phyloP scores from a whole-genome alignment of 2,797 vertebrate species.

The Pempheris klunzingeri region DNA sequence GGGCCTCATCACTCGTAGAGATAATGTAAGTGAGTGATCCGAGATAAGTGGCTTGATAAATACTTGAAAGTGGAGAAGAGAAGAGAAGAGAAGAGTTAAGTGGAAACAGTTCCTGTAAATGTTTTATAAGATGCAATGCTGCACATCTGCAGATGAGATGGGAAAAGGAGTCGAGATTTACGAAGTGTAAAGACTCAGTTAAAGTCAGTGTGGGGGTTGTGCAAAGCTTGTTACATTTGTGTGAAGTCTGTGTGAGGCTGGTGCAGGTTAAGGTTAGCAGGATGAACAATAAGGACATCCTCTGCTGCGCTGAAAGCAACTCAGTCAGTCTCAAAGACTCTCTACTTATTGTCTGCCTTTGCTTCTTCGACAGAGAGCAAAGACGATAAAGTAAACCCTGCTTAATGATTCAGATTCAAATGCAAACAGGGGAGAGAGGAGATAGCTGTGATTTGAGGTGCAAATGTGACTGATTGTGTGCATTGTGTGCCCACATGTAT shows the following conservation, averaged over 20 bases:
- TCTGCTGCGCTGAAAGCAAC: constrained; percentile 21
- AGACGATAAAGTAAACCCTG: constrained; percentile 10
- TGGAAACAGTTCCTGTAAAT: constrained; percentile 43
- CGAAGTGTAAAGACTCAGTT: constrained; percentile 39
- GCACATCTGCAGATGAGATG: constrained; percentile 31
- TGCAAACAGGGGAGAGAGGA: constrained; percentile 22
- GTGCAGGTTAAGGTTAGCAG: constrained; percentile 29
- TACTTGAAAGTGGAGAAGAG: not conserved
- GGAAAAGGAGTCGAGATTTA: constrained; percentile 43
- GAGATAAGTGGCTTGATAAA: not conserved
- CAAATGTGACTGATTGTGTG: constrained; percentile 9
- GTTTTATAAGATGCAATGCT: constrained; percentile 57
- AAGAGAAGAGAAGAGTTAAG: constrained; percentile 4
- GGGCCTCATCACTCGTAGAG: not conserved
- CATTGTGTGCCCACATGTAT: not conserved
- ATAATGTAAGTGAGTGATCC: not conserved
- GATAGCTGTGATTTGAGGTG: not conserved
- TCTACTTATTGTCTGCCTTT: no score
- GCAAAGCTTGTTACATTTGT: constrained; percentile 33
- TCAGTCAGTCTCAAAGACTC: constrained; percentile 15
- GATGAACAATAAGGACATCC: constrained; percentile 40
- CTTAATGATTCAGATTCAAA: constrained; percentile 1
- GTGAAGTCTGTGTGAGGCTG: constrained; percentile 36
- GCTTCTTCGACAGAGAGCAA: no score
- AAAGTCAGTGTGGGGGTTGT: constrained; percentile 27